These are phyloP conservation scores for Trinorchestia longiramus DNA, from an alignment of 1,140 invertebrate species.

Conservation along the genomic window DNA sequence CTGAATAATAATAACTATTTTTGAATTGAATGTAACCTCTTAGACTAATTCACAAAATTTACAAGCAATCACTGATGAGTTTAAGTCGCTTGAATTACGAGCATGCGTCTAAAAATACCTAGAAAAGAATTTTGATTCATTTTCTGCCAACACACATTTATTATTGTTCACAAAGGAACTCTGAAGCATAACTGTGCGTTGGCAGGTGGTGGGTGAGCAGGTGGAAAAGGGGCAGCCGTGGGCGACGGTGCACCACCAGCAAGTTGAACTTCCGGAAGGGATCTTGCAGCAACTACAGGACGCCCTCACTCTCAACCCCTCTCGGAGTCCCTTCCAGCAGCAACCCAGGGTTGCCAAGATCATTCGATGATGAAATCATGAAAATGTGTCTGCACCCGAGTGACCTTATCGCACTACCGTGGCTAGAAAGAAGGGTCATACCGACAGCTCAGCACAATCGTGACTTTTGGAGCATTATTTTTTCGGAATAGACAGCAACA, in stretches of 20 bases:
- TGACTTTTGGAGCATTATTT: background rate
- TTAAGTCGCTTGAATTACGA: too few relatives aligned
- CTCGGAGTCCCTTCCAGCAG: background rate
- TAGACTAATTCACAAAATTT: too few relatives aligned
- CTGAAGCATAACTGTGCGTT: background rate
- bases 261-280: background rate
- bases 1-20: too few relatives aligned
- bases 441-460: background rate
- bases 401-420: background rate
- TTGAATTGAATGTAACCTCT: too few relatives aligned
- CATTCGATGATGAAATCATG: background rate
- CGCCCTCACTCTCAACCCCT: background rate
- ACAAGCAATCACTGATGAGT: too few relatives aligned
- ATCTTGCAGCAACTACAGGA: background rate
- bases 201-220: slow-evolving; percentile 54
- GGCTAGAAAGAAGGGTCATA: background rate
- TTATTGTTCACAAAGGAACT: background rate
- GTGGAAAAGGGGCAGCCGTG: background rate
- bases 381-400: background rate
- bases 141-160: too few relatives aligned
- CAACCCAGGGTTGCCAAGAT: background rate
- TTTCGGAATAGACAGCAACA: background rate
- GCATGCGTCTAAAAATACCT: too few relatives aligned
- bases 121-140: too few relatives aligned
- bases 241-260: slow-evolving; percentile 20